A percentile compares a stretch with the other conserved stretches of the same genome.
Evolutionary conservation across 2,888 invertebrate species (phyloP).

Genomic region (Rugalucina vietnamica): DNA sequence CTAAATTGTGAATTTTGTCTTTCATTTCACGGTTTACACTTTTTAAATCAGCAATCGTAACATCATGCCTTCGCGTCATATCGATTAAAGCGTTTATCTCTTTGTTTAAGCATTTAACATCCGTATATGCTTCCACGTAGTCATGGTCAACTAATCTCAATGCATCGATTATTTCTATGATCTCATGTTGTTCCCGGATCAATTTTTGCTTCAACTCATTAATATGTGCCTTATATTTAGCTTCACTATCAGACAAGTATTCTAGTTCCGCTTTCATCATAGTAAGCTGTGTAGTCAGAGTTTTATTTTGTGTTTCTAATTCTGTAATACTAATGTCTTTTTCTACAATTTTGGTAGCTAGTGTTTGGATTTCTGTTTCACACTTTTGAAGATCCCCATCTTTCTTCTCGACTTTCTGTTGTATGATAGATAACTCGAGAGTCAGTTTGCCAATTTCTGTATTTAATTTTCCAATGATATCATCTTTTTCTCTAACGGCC

Average conservation of each 20-base stretch:
- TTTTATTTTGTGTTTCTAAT: neutral
- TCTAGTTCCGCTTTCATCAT: neutral
- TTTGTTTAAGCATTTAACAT: neutral
- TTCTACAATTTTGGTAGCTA: neutral
- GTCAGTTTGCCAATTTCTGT: too few species aligned
- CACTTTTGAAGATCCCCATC: neutral
- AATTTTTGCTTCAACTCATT: neutral
- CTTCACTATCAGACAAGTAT: neutral
- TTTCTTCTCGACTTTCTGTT: neutral
- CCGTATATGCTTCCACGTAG: neutral
- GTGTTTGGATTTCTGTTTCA: neutral
- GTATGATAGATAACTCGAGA: too few species aligned
- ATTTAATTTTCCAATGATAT: too few species aligned
- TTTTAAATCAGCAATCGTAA: neutral
- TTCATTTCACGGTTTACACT: neutral
- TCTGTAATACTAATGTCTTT: neutral
- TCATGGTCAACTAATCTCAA: too few species aligned
- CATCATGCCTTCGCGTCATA: neutral
- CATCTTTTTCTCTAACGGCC: too few species aligned
- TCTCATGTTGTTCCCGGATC: neutral
- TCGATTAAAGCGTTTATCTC: neutral
- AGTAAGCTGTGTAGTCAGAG: neutral
- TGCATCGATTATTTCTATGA: neutral
- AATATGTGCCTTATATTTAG: neutral
- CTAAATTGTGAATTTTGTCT: neutral